Percentiles rank a stretch among this genome's conserved stretches.
These are phyloP conservation scores for Pangasius sanitwongsei DNA, from an alignment of 2,797 vertebrate species.

Conservation along the genomic window DNA sequence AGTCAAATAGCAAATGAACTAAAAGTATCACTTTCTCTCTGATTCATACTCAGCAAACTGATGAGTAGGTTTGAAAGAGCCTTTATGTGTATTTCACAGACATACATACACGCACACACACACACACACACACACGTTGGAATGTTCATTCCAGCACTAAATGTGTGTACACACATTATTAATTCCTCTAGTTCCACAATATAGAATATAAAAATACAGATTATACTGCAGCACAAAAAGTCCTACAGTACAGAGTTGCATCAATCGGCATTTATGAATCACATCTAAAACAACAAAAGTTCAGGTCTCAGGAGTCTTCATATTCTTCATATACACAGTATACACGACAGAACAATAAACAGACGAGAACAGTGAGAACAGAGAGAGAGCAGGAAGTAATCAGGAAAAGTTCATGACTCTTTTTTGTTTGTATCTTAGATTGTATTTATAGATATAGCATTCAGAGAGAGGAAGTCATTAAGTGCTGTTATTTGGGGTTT, in stretches of 20 bases:
- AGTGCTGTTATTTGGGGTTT: background rate
- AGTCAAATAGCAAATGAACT: too few species aligned
- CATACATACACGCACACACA: too few species aligned
- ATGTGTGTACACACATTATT: background rate
- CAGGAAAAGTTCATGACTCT: background rate
- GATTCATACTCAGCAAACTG: background rate
- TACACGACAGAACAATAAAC: background rate
- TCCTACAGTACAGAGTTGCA: background rate
- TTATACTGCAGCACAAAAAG: background rate
- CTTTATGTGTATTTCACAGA: too few species aligned
- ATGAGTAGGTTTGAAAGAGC: too few species aligned
- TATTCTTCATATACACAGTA: background rate
- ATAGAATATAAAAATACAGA: background rate
- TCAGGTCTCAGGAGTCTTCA: background rate
- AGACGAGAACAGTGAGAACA: background rate
- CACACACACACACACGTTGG: background rate
- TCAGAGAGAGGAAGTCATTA: background rate
- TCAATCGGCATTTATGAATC: background rate
- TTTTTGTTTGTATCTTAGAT: too few species aligned
- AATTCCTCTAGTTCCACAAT: background rate
- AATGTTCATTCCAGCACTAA: background rate
- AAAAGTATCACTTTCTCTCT: background rate
- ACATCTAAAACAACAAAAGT: background rate
- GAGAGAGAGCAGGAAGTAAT: background rate
- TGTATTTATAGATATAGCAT: background rate